Base-by-base conservation (phyloP, 2,113 vertebrate species). In the Burhinus oedicnemus region DNA sequence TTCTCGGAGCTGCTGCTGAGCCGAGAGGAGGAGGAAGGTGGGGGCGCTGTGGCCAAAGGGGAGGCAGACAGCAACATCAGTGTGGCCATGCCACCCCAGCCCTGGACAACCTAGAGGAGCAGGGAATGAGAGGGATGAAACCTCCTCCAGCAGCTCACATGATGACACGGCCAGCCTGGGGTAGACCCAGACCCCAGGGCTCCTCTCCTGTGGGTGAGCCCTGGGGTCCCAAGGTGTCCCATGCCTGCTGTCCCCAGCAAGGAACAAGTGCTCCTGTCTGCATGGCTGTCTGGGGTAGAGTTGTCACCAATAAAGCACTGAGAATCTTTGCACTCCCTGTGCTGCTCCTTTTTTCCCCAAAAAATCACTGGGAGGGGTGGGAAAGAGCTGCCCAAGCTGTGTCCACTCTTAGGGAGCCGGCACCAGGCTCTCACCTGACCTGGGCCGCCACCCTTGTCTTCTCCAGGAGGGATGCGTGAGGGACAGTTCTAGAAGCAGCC, bases 1-100 rank as follows among this genome's bases (percentile, higher is more conserved):
- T 98, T 98, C 93, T 95, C n/a, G 1, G 92, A 95, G 83, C n/a
- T 57, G 49, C 95, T 98, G 87, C 65, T 17, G 21, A 98, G 98
- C 60, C 21, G n/a, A 44, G 97, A 94, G 0, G 95, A 98, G 68
- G 97, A 97, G n/a, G 92, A 82, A 71, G 98, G 97, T 55, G 97
- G 97, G 7, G 98, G 82, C 0, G 36, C 74, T 51, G 98, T 95
- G 57, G 81, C 86, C 27, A 16, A 94, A 8, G 98, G 98, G 34
- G 89, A 97, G 52, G 97, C 96, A 2, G 94, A 94, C 80, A 98
- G 97, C 89, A 98, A 98, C 0, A 89, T 97, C 66, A 96, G 78
- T 2, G 34, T 98, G 87, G 93, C 58, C 2, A 76, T 98, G 55
- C 21, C 83, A 32, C 75, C 78, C 19, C 44, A 57, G n/a, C 32